Evolutionary conservation across 2,888 invertebrate genomes (phyloP).

Genomic region (Laothoe populi): DNA sequence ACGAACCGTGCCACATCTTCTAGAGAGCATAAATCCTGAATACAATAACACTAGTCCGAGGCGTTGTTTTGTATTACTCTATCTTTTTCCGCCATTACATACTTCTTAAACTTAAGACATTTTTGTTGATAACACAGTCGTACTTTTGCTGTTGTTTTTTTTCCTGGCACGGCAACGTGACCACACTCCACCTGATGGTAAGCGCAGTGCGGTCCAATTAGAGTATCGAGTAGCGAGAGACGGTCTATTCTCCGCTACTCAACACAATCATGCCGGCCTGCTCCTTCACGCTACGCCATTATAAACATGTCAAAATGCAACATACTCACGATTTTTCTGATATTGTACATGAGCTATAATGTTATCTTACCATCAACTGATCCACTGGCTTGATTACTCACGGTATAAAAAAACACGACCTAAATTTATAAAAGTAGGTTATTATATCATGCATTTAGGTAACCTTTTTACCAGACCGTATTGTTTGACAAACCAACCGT

Average conservation of each 20-base stretch:
- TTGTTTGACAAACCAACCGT: conserved; percentile 1
- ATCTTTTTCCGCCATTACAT: background rate
- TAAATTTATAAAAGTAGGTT: background rate
- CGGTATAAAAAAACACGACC: background rate
- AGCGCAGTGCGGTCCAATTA: too few species aligned
- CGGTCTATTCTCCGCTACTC: too few species aligned
- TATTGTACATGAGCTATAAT: too few species aligned
- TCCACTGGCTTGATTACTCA: background rate
- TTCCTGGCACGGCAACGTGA: too few species aligned
- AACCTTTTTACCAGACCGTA: conserved; percentile 2
- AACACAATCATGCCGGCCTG: too few species aligned
- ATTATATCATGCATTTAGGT: conserved; percentile 7
- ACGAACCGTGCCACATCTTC: background rate
- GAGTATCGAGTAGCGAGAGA: too few species aligned
- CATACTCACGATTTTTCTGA: too few species aligned
- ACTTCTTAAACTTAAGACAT: background rate
- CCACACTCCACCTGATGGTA: too few species aligned
- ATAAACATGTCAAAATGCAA: too few species aligned
- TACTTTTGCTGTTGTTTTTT: too few species aligned
- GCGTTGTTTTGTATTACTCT: background rate
- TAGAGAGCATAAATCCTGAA: conserved; percentile 13
- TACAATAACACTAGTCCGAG: conserved; percentile 11
- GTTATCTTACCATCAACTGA: too few species aligned
- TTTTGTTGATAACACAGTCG: background rate
- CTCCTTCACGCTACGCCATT: too few species aligned